These are phyloP conservation scores for Euzetes globulus DNA, from an alignment of 2,888 invertebrate species.

Conservation along the genomic window DNA sequence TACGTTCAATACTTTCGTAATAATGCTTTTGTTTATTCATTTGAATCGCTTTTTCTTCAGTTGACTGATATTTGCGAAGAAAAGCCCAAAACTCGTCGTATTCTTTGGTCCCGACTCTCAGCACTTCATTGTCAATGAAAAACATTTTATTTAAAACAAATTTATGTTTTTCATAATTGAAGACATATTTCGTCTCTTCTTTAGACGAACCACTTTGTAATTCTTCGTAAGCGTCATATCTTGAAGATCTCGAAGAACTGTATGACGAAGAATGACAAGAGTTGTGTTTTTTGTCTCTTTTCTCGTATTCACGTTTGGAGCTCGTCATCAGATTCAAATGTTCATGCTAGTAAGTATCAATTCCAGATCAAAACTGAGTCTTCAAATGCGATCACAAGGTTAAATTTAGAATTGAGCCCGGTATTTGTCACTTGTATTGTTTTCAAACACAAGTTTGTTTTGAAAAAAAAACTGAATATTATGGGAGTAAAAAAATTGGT, in stretches of 20 bases:
- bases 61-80: slow-evolving; percentile 39
- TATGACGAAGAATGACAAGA: slow-evolving; percentile 3
- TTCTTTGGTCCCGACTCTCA: slow-evolving; percentile 38
- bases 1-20: slow-evolving; percentile 8
- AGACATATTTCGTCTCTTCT: not conserved
- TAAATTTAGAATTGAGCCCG: too few relatives aligned
- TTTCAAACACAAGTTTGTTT: too few relatives aligned
- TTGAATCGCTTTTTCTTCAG: slow-evolving; percentile 34
- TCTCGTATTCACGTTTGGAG: not conserved
- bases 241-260: not conserved
- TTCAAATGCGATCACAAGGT: too few relatives aligned
- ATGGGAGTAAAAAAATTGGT: too few relatives aligned
- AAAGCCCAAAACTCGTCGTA: slow-evolving; percentile 42
- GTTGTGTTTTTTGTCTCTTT: not conserved
- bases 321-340: not conserved
- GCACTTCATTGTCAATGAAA: slow-evolving; percentile 37
- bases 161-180: slow-evolving; percentile 26
- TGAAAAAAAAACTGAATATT: too few relatives aligned
- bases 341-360: too few relatives aligned
- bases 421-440: too few relatives aligned
- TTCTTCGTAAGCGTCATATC: not conserved
- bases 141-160: slow-evolving; percentile 40
- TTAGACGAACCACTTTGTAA: not conserved
- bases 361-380: too few relatives aligned
- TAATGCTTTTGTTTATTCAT: slow-evolving; percentile 31